Conservation (phyloP, 2,888 invertebrate genomes). For the Endotricha flammealis region DNA sequence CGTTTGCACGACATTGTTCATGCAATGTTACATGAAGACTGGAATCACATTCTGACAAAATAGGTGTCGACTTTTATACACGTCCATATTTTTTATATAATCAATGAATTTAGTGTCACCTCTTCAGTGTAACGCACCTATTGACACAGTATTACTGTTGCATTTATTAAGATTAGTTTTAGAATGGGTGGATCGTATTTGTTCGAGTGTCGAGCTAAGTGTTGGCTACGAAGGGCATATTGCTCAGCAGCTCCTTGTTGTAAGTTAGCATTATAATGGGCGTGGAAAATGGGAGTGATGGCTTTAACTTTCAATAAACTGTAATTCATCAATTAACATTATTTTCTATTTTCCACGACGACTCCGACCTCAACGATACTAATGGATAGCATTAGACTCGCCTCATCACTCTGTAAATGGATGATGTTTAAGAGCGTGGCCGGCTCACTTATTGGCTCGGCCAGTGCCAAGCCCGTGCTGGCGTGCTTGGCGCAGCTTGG, state of each 20-base stretch:
- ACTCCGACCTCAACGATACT: slow-evolving; percentile 20
- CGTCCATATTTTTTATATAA: slow-evolving; percentile 36
- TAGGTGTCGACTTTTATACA: slow-evolving; percentile 31
- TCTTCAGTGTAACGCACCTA: slow-evolving; percentile 22
- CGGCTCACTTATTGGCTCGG: slow-evolving; percentile 35
- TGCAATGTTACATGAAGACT: slow-evolving; percentile 36
- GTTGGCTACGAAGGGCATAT: slow-evolving; percentile 19
- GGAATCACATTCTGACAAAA: slow-evolving; percentile 35
- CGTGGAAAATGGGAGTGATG: slow-evolving; percentile 57
- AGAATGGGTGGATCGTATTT: slow-evolving; percentile 27
- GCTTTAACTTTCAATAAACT: slow-evolving; percentile 44
- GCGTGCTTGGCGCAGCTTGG: slow-evolving; percentile 33
- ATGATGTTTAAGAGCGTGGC: slow-evolving; percentile 43
- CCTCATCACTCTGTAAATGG: slow-evolving; percentile 21
- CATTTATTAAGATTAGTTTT: slow-evolving; percentile 35
- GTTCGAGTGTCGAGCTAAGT: slow-evolving; percentile 16
- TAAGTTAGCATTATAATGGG: slow-evolving; percentile 26
- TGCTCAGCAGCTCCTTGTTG: slow-evolving; percentile 19
- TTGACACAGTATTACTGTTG: slow-evolving; percentile 28
- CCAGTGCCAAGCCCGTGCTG: slow-evolving; percentile 37
- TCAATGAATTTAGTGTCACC: slow-evolving; percentile 11
- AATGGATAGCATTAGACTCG: slow-evolving; percentile 18
- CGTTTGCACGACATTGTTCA: slow-evolving; percentile 19
- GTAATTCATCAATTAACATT: slow-evolving; percentile 42
- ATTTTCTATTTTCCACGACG: slow-evolving; percentile 64